Evolutionary conservation across 2,888 invertebrate genomes (phyloP).

Genomic region (Lochmaea crataegi): DNA sequence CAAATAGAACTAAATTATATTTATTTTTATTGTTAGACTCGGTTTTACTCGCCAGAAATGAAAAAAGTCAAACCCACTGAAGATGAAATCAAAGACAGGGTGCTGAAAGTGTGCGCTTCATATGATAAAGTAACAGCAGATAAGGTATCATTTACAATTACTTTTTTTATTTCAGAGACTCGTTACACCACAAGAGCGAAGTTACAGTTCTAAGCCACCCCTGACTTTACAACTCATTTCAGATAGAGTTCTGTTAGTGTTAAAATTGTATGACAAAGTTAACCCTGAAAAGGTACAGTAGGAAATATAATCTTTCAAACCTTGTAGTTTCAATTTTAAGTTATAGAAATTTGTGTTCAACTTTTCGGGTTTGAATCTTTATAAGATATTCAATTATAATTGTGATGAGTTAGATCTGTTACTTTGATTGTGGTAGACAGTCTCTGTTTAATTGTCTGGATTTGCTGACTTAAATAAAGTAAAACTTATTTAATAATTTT

Average conservation of each 20-base stretch:
- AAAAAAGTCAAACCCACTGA: constrained; percentile 68
- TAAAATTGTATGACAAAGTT: constrained; percentile 98
- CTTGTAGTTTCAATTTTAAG: constrained; percentile 15
- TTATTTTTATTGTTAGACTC: constrained; percentile 46
- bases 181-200: constrained; percentile 74
- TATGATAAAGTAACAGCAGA: constrained; percentile 90
- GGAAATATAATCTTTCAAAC: constrained; percentile 50
- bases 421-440: constrained; percentile 49
- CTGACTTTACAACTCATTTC: constrained; percentile 84
- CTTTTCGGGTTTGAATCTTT: background rate
- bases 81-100: constrained; percentile 81
- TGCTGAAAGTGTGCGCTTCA: constrained; percentile 86
- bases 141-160: constrained; percentile 74
- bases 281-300: constrained; percentile 87
- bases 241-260: constrained; percentile 92
- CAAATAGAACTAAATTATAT: background rate
- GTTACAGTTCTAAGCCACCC: constrained; percentile 81
- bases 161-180: constrained; percentile 70
- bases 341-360: background rate
- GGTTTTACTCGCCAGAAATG: constrained; percentile 60
- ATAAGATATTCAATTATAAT: background rate
- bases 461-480: background rate
- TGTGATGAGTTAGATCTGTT: constrained; percentile 21
- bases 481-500: background rate
- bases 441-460: constrained; percentile 42